Conservation (phyloP, 1,140 invertebrate species). For the Drosophila eugracilis region DNA sequence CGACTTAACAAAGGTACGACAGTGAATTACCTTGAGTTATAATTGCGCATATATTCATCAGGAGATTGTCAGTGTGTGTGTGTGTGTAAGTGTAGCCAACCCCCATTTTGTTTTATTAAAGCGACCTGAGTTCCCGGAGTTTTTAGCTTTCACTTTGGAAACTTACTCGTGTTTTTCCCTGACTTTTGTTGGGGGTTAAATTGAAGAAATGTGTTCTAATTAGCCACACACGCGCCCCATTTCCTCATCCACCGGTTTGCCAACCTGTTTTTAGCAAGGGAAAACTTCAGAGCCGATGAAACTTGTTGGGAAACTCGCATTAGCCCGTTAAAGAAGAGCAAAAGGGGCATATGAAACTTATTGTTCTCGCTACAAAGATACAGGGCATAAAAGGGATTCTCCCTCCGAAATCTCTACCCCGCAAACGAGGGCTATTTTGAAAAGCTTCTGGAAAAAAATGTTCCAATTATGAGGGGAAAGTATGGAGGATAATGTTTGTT, state of each 20-base stretch:
- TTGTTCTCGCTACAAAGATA: conserved; percentile 53
- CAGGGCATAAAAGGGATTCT: conserved; percentile 7
- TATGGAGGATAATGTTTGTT: not conserved
- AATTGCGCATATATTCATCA: conserved; percentile 23
- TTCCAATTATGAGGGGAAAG: conserved; percentile 14
- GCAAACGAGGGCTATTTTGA: conserved; percentile 33
- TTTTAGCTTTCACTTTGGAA: conserved; percentile 20
- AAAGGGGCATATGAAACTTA: conserved; percentile 57
- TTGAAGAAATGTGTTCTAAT: conserved; percentile 82
- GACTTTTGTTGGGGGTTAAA: conserved; percentile 65
- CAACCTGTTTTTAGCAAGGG: conserved; percentile 4
- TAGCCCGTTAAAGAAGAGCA: conserved; percentile 59
- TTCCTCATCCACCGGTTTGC: not conserved
- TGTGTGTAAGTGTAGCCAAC: conserved; percentile 8
- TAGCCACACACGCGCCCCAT: conserved; percentile 65
- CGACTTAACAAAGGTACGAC: conserved; percentile 65
- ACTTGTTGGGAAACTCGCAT: conserved; percentile 78
- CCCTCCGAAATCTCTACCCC: not conserved
- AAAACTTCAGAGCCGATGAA: conserved; percentile 55
- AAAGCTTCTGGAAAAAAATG: conserved; percentile 22
- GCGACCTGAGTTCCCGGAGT: conserved; percentile 29
- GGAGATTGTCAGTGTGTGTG: too few relatives aligned
- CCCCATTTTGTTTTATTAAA: conserved; percentile 71
- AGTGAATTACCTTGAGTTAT: conserved; percentile 24
- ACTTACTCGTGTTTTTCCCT: conserved; percentile 26